Evolutionary conservation across 2,888 invertebrate genomes (phyloP), one percentile per base, ranked within the genome.

Genomic region (Luffia ferchaultella): DNA sequence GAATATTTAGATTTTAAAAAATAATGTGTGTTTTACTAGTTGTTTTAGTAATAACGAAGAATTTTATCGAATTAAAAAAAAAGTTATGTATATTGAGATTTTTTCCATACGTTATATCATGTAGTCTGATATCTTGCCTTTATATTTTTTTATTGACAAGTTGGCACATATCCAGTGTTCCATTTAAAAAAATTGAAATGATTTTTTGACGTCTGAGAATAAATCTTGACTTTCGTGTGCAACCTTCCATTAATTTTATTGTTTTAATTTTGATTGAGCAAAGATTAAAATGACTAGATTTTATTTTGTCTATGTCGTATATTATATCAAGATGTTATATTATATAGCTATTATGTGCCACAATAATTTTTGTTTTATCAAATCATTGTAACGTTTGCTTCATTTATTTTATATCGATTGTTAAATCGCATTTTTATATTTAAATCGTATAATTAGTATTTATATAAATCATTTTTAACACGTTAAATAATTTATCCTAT

Each of bases 401-500:
- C n/a, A n/a, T 30, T 30, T 30, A 30, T 30, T 30, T 30, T 30
- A 3, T 30, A 30, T 30, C 5, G 12, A 30, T 7, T 12, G 30
- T 30, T 30, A 30, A 30, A 12, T 7, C 12, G 30, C 3, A 30
- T 12, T 30, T 30, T 30, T 3, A 30, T 12, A 30, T 30, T 7
- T 30, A 30, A 30, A 30, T 30, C 30, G 12, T 30, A 12, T 30
- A 12, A 30, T 12, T 30, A 30, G n/a, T n/a, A n/a, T n/a, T n/a
- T n/a, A n/a, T n/a, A n/a, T n/a, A n/a, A n/a, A 30, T 12, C 12
- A 3, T 30, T 30, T 30, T 30, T 30, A 30, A 30, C 12, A 30
- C 12, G 3, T 79, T 79, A 73, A 73, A 66, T 79, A 77, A 78
- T 77, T 79, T 79, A 77, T 77, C 73, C 60, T 70, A 70, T 73